These are phyloP conservation scores for Agapornis canus DNA, from an alignment of 2,797 vertebrate species.

Conservation along the genomic window DNA sequence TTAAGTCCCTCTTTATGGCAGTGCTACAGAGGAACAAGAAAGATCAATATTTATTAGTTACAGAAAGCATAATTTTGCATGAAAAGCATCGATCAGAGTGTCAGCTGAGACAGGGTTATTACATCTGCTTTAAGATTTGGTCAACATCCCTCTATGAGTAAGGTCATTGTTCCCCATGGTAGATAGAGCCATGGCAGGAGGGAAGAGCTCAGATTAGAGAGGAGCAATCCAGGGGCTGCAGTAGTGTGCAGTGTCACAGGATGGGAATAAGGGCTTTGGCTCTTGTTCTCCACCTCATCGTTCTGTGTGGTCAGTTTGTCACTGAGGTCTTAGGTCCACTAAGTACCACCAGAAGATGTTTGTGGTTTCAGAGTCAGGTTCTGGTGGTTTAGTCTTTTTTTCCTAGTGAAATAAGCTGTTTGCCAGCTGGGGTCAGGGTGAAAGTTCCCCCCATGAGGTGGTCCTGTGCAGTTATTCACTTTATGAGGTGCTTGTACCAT, in stretches of 20 bases:
- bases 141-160: background rate
- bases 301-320: background rate
- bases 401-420: constrained; percentile 10
- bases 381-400: background rate
- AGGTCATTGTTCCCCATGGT: background rate
- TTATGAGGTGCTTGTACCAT: constrained; percentile 41
- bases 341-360: background rate
- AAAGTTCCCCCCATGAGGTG: constrained; percentile 35
- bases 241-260: background rate
- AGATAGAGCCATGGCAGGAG: background rate
- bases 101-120: constrained; percentile 38
- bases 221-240: background rate
- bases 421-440: constrained; percentile 55
- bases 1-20: constrained; percentile 49
- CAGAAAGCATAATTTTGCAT: constrained; percentile 68
- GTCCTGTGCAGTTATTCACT: constrained; percentile 36
- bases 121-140: constrained; percentile 39
- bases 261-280: background rate
- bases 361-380: background rate
- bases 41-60: constrained; percentile 69
- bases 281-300: fast-evolving
- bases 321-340: background rate
- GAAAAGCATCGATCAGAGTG: constrained; percentile 48
- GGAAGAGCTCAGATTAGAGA: background rate
- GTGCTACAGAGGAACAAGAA: constrained; percentile 42